These are phyloP conservation scores for Myanophis thanlyinensis DNA, from an alignment of 2,113 vertebrate genomes.

Conservation along the genomic window DNA sequence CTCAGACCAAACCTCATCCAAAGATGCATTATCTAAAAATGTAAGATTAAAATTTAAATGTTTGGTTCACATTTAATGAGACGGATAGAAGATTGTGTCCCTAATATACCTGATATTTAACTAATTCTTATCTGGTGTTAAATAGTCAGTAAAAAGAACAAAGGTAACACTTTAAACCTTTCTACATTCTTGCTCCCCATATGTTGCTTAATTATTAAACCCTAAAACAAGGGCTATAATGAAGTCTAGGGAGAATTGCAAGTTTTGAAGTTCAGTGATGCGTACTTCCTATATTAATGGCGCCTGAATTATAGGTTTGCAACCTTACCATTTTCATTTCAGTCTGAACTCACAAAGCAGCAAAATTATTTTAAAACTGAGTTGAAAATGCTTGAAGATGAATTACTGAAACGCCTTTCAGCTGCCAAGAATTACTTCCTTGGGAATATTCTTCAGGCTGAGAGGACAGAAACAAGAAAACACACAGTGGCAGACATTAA, in stretches of 20 bases:
- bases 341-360: constrained; percentile 78
- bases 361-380: constrained; percentile 84
- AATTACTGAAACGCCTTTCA: constrained; percentile 73
- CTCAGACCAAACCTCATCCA: neutral
- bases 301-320: constrained; percentile 48
- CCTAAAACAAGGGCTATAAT: constrained; percentile 20
- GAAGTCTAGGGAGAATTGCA: constrained; percentile 35
- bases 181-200: constrained; percentile 31
- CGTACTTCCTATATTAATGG: constrained; percentile 57
- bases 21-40: neutral
- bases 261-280: constrained; percentile 43
- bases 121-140: neutral
- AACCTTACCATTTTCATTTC: constrained; percentile 57
- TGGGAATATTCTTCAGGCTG: constrained; percentile 69
- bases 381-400: constrained; percentile 80
- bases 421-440: constrained; percentile 78
- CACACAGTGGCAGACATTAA: constrained; percentile 76
- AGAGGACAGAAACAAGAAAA: constrained; percentile 81
- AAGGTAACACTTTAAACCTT: constrained; percentile 36
- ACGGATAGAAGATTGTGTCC: neutral
- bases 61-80: neutral
- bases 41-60: neutral
- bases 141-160: constrained; percentile 11
- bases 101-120: neutral
- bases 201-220: constrained; percentile 42